Base-by-base conservation (phyloP, 2,888 invertebrate genomes). In the Cataglyphis livida region DNA sequence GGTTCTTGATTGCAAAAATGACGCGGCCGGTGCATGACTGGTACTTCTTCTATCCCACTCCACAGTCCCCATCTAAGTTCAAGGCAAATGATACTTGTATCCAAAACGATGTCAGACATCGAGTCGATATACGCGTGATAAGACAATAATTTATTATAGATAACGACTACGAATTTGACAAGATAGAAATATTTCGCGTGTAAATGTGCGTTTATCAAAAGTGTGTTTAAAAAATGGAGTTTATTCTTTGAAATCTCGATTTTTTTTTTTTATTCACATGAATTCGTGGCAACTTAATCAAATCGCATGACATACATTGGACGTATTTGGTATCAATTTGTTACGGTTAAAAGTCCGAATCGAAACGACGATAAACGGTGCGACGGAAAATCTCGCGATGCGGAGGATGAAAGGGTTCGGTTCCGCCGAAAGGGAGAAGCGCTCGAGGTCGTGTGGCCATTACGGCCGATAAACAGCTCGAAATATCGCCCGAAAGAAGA, bases 71-170 rank as follows among this genome's bases (percentile, higher is more conserved):
- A 84, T 84, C 79, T 86, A 91, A 91, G 92, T 93, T 93, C 93
- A 92, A 93, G 93, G 93, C 88, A 89, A 90, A 88, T 87, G 86
- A 84, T 87, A 88, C 85, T 86, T 84, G 79, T n/a, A 65, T 57
- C 32, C 35, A n/a, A 15, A 35, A 18, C n/a, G 61, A 41, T 41
- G 21, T 38, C 7, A 32, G 48, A 21, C 32, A 70, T 71, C 21
- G 6, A 38, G 5, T 32, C 15, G 32, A 44, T 44, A 18, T 10
- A 44, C 41, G 12, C n/a, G 38, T 0, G 44, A 74, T 21, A 10
- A 1, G 44, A 32, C 15, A 28, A 1, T n/a, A n/a, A 4, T 4
- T 18, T 48, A 18, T 48, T 18, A 18, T 48, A 48, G 32, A n/a
- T 15, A 4, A 70, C 35, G 18, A 32, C 4, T 35, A 6, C 51